Percentiles rank a stretch among this genome's conserved stretches.
Evolutionary conservation across 2,113 vertebrate genomes (phyloP).

Genomic region (Apteryx mantelli): DNA sequence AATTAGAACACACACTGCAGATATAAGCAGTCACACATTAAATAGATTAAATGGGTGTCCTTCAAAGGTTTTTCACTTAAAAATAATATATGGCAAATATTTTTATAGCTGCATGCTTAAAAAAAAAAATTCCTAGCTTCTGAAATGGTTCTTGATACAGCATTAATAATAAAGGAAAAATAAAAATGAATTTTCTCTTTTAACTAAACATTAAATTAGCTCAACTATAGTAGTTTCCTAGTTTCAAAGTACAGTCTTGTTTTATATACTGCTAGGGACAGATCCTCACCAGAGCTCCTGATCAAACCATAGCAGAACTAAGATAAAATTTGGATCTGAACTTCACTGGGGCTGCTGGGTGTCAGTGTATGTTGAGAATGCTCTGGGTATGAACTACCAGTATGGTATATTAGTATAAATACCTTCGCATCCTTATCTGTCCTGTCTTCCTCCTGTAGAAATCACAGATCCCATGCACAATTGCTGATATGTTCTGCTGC

Average conservation of each 20-base stretch:
- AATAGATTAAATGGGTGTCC: constrained; percentile 22
- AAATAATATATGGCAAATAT: constrained; percentile 20
- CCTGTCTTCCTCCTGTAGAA: background rate
- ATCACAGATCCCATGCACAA: background rate
- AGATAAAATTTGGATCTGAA: background rate
- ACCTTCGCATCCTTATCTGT: background rate
- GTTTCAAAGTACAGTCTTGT: background rate
- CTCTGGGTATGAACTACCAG: background rate
- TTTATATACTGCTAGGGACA: background rate
- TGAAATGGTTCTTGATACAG: background rate
- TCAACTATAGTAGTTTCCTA: background rate
- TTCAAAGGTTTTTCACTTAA: constrained; percentile 20
- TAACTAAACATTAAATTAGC: constrained; percentile 65
- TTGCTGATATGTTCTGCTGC: background rate
- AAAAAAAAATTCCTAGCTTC: constrained; percentile 19
- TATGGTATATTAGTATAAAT: background rate
- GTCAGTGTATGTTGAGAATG: background rate
- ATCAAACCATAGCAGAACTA: background rate
- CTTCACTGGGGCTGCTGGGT: background rate
- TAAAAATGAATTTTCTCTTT: constrained; percentile 22
- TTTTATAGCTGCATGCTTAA: background rate
- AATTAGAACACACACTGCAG: background rate
- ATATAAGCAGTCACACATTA: constrained; percentile 35
- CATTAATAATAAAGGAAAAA: constrained; percentile 49
- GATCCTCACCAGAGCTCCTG: background rate